Base-by-base conservation (phyloP, 2,113 vertebrate species). In the Dolichotis patagonum region DNA sequence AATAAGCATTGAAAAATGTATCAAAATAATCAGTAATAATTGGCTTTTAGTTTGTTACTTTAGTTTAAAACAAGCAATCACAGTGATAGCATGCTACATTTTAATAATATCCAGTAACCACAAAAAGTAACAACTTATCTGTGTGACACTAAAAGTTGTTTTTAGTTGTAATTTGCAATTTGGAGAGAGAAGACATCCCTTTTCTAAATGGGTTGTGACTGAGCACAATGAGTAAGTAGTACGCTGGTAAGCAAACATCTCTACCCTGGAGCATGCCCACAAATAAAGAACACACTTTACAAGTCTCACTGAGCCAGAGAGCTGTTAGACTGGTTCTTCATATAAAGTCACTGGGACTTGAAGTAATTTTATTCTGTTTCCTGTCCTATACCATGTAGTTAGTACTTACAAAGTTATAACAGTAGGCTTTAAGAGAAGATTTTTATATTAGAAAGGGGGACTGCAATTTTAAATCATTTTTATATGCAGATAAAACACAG, bases 271-370 rank as follows among this genome's bases (percentile, higher is more conserved):
- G 95, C 54, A 85, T 56, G 84, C 88, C 89, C 49, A 52, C 81
- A 69, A 75, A 93, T 63, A 56, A 92, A 84, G 69, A 32, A 14
- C 46, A 58, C 16, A 92, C 73, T 84, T 56, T 63, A 26, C 80
- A 91, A 85, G 69, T 90, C 46, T 92, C 82, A 56, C 19, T 92
- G 32, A 92, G 56, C 54, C 92, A n/a, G 38, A 87, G 81, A 91
- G 43, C 80, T 91, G 24, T 95, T 88, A 88, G 93, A 80, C 67
- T 96, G 43, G 35, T 94, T 97, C 60, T 95, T 80, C 62, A 30
- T 94, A 49, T 90, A 80, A 91, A 89, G 41, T 80, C 75, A 52
- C 22, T 46, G 85, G 75, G 92, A 60, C 82, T 63, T 97, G 46
- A 90, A 95, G 90, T 90, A 58, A 56, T 58, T 91, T 88, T 83